Conservation (phyloP, 2,797 vertebrate genomes). For the Catamblyrhynchus diadema region DNA sequence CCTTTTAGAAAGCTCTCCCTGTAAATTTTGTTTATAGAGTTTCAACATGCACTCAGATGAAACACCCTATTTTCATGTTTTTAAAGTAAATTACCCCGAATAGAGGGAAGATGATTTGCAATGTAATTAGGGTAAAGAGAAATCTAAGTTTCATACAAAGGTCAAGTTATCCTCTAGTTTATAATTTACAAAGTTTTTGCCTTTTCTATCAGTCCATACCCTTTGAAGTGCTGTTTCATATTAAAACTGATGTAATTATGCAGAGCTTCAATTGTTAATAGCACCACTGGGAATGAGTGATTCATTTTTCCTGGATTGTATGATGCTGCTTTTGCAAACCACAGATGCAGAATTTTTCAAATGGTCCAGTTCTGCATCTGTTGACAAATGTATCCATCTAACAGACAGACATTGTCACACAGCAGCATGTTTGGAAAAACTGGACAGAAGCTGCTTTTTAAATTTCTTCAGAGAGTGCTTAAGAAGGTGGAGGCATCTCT, state of each 20-base stretch:
- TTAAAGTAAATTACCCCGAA: slow-evolving; percentile 56
- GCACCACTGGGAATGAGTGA: neutral
- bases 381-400: neutral
- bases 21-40: slow-evolving; percentile 64
- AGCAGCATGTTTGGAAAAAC: neutral
- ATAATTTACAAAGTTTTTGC: slow-evolving; percentile 10
- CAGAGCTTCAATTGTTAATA: neutral
- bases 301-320: neutral
- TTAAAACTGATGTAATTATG: neutral
- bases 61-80: slow-evolving; percentile 57
- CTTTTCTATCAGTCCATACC: neutral
- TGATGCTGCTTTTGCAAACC: neutral
- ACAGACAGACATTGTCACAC: neutral
- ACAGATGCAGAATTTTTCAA: neutral
- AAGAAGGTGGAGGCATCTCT: neutral
- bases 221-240: neutral
- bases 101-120: slow-evolving; percentile 43
- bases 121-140: slow-evolving; percentile 41
- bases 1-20: slow-evolving; percentile 35
- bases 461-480: neutral
- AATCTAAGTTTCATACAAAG: slow-evolving; percentile 53
- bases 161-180: slow-evolving; percentile 44
- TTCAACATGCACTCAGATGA: slow-evolving; percentile 50
- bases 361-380: neutral
- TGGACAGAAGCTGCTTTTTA: neutral